Percentiles rank a stretch among this genome's conserved stretches.
Evolutionary conservation across 2,888 invertebrate species (phyloP).

Genomic region (Sceliomorpha sp.): DNA sequence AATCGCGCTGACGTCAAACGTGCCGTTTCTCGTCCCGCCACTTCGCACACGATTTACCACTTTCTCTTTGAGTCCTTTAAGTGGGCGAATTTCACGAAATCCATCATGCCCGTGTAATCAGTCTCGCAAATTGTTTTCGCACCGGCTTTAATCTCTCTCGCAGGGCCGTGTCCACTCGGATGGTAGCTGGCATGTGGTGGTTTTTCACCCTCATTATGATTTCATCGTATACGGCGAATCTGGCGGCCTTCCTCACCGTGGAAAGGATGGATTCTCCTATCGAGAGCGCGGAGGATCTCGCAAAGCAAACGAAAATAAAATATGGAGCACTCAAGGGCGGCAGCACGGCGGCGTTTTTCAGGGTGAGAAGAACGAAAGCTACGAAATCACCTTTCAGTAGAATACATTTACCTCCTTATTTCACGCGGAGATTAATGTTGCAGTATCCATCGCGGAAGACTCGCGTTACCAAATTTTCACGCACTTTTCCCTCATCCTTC

Average conservation of each 20-base stretch:
- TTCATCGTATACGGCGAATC: constrained; percentile 96
- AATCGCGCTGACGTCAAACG: neutral
- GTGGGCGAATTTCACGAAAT: neutral
- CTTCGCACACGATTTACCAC: neutral
- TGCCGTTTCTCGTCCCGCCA: neutral
- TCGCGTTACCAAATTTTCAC: neutral
- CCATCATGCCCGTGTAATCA: neutral
- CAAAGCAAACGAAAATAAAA: constrained; percentile 96
- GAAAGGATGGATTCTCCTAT: constrained; percentile 94
- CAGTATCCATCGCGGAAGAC: no score
- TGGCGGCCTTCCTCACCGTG: constrained; percentile 95
- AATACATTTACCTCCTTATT: neutral
- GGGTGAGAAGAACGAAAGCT: constrained; percentile 81
- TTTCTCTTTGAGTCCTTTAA: neutral
- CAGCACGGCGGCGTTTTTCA: constrained; percentile 94
- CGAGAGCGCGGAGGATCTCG: constrained; percentile 94
- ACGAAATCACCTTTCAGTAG: neutral
- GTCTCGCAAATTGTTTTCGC: constrained; percentile 25
- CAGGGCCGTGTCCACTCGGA: constrained; percentile 93
- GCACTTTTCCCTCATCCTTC: no score
- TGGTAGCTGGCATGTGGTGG: constrained; percentile 96
- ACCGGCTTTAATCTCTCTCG: constrained; percentile 56
- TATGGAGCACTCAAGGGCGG: constrained; percentile 96
- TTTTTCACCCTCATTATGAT: constrained; percentile 95
- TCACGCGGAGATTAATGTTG: neutral